Conservation (phyloP, 2,113 vertebrate species). For the Morone chrysops region DNA sequence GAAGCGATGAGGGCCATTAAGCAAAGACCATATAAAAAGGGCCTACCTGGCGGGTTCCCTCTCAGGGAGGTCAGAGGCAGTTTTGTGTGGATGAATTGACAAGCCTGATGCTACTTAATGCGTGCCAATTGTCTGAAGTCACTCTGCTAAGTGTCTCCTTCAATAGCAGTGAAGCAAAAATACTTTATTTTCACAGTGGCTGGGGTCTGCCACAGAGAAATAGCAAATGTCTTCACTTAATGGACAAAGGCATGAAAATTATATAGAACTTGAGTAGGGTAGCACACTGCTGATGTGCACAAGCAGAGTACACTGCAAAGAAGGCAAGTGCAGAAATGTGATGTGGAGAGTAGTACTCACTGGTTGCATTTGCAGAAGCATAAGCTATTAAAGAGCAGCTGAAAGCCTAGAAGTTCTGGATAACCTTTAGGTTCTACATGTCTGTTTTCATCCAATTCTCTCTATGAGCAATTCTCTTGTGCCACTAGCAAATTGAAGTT, state of each 20-base stretch:
- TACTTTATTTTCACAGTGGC: constrained; percentile 27
- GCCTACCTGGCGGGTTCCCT: constrained; percentile 59
- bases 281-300: constrained; percentile 12
- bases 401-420: constrained; percentile 5
- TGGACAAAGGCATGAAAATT: constrained; percentile 51
- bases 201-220: constrained; percentile 31
- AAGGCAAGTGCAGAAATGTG: constrained; percentile 22
- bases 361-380: constrained; percentile 11
- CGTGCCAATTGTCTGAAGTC: constrained; percentile 58
- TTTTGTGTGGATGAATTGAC: constrained; percentile 57
- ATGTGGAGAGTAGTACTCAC: constrained; percentile 18
- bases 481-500: constrained; percentile 6
- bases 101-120: constrained; percentile 56
- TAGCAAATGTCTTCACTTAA: constrained; percentile 40
- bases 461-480: not conserved
- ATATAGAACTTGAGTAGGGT: constrained; percentile 32
- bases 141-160: constrained; percentile 65
- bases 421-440: constrained; percentile 13
- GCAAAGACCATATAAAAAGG: constrained; percentile 55
- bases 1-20: constrained; percentile 69
- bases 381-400: constrained; percentile 21
- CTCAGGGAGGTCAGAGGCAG: constrained; percentile 52
- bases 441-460: constrained; percentile 16
- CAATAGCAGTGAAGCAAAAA: constrained; percentile 40
- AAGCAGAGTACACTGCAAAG: not conserved